phyloP scores from a whole-genome alignment of 2,113 vertebrate species.

The Sprattus sprattus region DNA sequence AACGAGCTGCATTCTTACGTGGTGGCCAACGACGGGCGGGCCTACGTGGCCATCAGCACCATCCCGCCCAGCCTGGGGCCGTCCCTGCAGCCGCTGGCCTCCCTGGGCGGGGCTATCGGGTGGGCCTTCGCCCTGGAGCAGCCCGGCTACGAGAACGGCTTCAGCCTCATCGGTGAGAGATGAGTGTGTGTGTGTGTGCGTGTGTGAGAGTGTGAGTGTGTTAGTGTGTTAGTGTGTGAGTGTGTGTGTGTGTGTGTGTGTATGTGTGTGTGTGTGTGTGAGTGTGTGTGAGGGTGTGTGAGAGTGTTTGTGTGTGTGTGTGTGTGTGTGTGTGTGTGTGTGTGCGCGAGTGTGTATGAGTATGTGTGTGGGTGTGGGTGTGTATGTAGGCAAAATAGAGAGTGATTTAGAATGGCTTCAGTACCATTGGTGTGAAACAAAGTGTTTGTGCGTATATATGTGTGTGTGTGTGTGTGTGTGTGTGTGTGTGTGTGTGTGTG shows the following conservation, averaged over 20 bases:
- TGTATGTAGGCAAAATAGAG: no score
- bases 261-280: neutral
- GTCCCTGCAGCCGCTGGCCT: conserved; percentile 84
- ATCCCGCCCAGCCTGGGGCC: conserved; percentile 78
- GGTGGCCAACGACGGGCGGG: conserved; percentile 90
- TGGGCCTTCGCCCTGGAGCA: conserved; percentile 96
- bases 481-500: conserved; percentile 3
- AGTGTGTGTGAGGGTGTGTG: neutral
- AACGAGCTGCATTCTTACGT: conserved; percentile 95
- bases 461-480: no score
- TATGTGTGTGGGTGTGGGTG: no score
- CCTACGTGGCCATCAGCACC: conserved; percentile 93
- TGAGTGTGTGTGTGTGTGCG: neutral
- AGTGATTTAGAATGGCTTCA: no score
- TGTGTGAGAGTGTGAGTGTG: neutral
- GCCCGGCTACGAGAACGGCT: conserved; percentile 87
- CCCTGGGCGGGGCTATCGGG: conserved; percentile 85
- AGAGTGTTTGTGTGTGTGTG: neutral
- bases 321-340: neutral
- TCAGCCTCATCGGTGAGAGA: conserved; percentile 86
- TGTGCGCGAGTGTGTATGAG: no score
- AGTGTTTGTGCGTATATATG: no score
- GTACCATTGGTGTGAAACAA: no score
- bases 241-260: neutral
- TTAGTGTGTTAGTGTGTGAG: neutral